Percentiles rank a stretch among this genome's conserved stretches.
Conservation (phyloP, 2,797 vertebrate genomes). For the Hapalemur alaotrensis region DNA sequence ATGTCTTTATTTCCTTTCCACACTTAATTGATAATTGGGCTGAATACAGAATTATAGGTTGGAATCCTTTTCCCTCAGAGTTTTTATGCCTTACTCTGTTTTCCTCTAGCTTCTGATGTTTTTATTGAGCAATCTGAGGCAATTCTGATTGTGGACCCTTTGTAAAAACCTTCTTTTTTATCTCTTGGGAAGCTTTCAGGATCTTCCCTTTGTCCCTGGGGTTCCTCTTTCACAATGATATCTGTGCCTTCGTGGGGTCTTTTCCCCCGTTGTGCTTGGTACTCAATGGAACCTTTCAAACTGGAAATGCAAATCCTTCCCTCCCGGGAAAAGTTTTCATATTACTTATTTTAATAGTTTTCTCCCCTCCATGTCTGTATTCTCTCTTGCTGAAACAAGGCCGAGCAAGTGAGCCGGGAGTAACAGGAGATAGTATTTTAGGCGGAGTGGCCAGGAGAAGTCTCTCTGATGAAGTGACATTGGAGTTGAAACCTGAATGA, state of each 20-base stretch:
- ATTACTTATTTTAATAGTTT: background rate
- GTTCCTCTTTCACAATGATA: background rate
- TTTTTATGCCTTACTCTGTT: background rate
- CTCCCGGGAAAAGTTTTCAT: background rate
- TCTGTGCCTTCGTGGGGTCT: background rate
- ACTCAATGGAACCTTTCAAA: background rate
- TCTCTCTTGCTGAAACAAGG: constrained; percentile 13
- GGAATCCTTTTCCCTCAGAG: background rate
- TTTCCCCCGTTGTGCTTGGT: background rate
- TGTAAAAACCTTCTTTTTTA: constrained; percentile 4
- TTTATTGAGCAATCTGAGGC: constrained; percentile 29
- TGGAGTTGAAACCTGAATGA: background rate
- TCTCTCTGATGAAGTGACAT: background rate
- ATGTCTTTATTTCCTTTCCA: background rate
- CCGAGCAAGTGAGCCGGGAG: background rate
- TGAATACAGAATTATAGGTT: background rate
- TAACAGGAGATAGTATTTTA: background rate
- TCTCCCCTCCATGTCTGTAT: background rate
- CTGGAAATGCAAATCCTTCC: background rate
- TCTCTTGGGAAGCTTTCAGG: constrained; percentile 26
- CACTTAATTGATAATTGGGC: constrained; percentile 18
- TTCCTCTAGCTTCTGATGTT: constrained; percentile 38
- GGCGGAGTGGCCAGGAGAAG: background rate
- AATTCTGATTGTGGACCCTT: constrained; percentile 10
- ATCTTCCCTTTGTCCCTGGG: background rate